Base-by-base conservation (phyloP, 2,888 invertebrate genomes). In the Branchipolynoe longqiensis region DNA sequence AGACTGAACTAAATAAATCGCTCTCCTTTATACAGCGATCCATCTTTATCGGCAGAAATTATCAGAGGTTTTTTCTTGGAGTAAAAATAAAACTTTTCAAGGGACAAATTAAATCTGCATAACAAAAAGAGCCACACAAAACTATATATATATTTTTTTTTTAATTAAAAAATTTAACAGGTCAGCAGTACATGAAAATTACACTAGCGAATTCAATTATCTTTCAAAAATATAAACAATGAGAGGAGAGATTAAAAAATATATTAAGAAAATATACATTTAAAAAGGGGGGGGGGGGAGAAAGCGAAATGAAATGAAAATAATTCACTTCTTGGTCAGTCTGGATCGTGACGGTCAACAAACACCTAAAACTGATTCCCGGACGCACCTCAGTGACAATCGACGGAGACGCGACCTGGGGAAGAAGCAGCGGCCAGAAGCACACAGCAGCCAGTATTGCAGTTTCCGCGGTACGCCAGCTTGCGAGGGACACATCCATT, bases 61-160 rank as follows among this genome's bases (percentile, higher is more conserved):
- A 69, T 36, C 69, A 33, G 36, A 3, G 38, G 0, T 38, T 4
- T 6, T 69, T 22, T n/a, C n/a, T n/a, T n/a, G n/a, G n/a, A n/a
- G n/a, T n/a, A 69, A 69, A 69, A 36, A 69, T 69, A 38, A 69
- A 69, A 69, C 69, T 69, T n/a, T n/a, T n/a, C 38, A 36, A 36
- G 69, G 38, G 69, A 69, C 33, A 69, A 69, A 69, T n/a, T 69
- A 69, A 33, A 69, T 69, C 69, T 69, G 69, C 69, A 69, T 69
- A 69, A 69, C 69, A 69, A 69, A 69, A 38, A 69, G 14, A 69
- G 33, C 69, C 33, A 18, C 38, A 33, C 69, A 69, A 69, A 36
- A 38, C n/a, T 1, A 69, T 31, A 69, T n/a, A n/a, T n/a, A n/a
- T n/a, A n/a, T n/a, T n/a, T n/a, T n/a, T n/a, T n/a, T n/a, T n/a